Evolutionary conservation across 2,113 vertebrate species (phyloP).

Genomic region (Prietella phreatophila): DNA sequence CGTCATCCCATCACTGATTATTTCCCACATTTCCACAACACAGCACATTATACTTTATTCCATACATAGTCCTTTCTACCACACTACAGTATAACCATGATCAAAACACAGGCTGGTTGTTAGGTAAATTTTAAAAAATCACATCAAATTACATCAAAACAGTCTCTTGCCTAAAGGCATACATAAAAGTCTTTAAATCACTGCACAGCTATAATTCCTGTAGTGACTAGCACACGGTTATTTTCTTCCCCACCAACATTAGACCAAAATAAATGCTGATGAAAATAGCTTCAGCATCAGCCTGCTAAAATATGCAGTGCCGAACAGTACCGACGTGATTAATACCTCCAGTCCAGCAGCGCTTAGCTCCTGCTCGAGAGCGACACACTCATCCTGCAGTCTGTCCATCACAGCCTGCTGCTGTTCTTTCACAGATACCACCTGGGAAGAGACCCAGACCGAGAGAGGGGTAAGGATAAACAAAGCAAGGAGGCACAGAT

Average conservation of each 20-base stretch:
- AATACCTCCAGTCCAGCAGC: constrained; percentile 72
- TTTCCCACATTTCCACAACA: neutral
- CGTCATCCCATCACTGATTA: neutral
- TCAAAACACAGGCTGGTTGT: neutral
- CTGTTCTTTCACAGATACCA: constrained; percentile 79
- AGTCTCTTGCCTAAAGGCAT: neutral
- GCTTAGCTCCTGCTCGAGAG: constrained; percentile 74
- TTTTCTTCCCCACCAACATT: neutral
- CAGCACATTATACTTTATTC: neutral
- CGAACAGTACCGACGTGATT: neutral
- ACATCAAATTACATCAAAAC: no score
- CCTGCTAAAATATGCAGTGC: constrained; percentile 25
- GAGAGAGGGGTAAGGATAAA: neutral
- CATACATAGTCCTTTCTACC: no score
- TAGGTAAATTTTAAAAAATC: no score
- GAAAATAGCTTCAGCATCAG: neutral
- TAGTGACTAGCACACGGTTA: neutral
- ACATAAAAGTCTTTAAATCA: neutral
- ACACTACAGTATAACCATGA: neutral
- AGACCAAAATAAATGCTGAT: neutral
- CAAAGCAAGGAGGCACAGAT: neutral
- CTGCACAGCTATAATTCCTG: neutral
- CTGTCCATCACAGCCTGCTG: constrained; percentile 71
- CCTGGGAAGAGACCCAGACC: constrained; percentile 63
- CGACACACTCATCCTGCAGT: constrained; percentile 70